Evolutionary conservation across 2,113 vertebrate genomes (phyloP).

Genomic region (Vombatus ursinus): DNA sequence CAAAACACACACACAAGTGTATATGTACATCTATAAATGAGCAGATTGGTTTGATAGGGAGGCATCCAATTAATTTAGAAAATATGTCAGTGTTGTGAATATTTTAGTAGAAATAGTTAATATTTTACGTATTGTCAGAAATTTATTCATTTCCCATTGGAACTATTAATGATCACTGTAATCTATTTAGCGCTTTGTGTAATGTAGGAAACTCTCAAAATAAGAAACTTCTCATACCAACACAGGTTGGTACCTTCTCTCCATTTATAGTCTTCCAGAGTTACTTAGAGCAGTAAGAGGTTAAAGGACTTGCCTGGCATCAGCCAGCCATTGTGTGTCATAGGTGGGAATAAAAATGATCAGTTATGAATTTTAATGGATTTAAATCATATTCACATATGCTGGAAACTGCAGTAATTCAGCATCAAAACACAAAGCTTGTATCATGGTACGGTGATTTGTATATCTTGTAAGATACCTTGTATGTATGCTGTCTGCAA

Average conservation of each 20-base stretch:
- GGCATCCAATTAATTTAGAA: not conserved
- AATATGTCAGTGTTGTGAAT: not conserved
- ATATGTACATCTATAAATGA: not conserved
- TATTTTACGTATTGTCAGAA: not conserved
- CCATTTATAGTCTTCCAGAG: not conserved
- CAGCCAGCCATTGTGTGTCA: not conserved
- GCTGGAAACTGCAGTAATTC: not conserved
- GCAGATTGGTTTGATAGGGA: not conserved
- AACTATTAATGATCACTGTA: not conserved
- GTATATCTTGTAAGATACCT: not conserved
- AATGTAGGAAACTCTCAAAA: not conserved
- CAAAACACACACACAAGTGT: not conserved
- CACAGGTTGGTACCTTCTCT: not conserved
- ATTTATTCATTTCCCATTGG: not conserved
- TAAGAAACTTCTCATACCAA: not conserved
- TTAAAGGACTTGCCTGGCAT: not conserved
- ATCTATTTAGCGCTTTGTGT: not conserved
- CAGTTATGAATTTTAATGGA: not conserved
- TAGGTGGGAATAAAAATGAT: not conserved
- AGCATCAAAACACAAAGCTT: not conserved
- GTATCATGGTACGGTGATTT: not conserved
- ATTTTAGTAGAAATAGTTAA: not conserved
- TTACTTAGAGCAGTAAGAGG: not conserved
- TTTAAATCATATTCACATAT: not conserved
- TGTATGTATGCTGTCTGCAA: no score